Evolutionary conservation across 1,140 invertebrate genomes (phyloP), one percentile per base, ranked within the genome.

Genomic region (Drosophila mayri): DNA sequence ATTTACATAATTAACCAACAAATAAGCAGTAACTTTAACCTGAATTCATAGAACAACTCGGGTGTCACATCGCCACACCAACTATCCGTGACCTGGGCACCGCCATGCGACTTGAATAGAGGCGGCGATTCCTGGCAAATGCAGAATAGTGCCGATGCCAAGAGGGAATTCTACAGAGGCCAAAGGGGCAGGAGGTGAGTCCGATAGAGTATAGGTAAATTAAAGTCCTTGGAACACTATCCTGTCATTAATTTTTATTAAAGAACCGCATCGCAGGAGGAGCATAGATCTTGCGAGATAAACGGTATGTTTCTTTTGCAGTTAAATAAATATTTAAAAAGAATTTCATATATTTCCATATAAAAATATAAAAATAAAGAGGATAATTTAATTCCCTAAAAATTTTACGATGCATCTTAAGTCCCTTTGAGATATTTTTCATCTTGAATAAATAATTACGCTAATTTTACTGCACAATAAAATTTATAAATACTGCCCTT

Each of bases 11-110:
- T 43, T 50, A 50, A 14, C 62, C 18, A 28, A 35, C 20, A 35
- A 65, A 28, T 18, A 28, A n/a, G 20, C 22, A 16, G 30, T 38
- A 54, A 54, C 30, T n/a, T 14, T 63, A 52, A 60, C 37, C 47
- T 59, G 63, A 63, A 73, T 78, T 74, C 32, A 18, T 78, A 91
- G 85, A 81, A 88, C 76, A 83, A 81, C 76, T 88, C 88, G 58
- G 90, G 90, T 54, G 77, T 91, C 38, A 85, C 90, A 7, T 91
- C 91, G 54, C 91, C 91, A 12, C 91, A 91, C 80, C 91, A 92
- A 74, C 70, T 92, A 41, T 92, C 91, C 46, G 91, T 92, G 62
- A 92, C 91, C 57, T 92, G 91, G 91, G 91, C 91, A 46, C 86
- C 90, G 54, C 86, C 86, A 68, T 92, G 85, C 73, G 87, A 92